Evolutionary conservation across 2,113 vertebrate species (phyloP).

Genomic region (Cyphomyrus plagiostoma): DNA sequence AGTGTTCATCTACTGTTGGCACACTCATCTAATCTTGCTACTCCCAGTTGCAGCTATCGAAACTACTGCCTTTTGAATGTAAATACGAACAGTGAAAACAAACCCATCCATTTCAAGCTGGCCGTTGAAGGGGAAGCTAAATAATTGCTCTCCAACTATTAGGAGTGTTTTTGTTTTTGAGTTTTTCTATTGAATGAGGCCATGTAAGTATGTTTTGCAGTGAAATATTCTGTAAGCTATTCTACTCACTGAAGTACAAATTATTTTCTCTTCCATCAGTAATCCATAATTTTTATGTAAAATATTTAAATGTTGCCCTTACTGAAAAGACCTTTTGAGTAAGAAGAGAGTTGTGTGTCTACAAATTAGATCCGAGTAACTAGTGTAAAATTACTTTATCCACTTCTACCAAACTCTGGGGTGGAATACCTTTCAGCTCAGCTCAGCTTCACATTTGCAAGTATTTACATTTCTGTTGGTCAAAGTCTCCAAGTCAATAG

Average conservation of each 20-base stretch:
- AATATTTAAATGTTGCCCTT: background rate
- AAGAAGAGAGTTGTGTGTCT: background rate
- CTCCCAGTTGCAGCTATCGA: conserved; percentile 36
- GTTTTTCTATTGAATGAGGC: conserved; percentile 23
- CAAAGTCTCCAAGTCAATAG: background rate
- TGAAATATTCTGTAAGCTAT: background rate
- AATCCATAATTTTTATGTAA: background rate
- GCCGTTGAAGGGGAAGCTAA: conserved; percentile 32
- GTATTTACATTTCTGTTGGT: background rate
- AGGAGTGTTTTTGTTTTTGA: conserved; percentile 18
- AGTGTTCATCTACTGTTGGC: background rate
- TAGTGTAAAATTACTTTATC: background rate
- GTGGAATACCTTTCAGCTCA: background rate
- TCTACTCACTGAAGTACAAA: background rate
- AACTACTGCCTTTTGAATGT: conserved; percentile 44
- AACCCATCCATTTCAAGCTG: conserved; percentile 34
- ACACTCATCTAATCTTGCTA: background rate
- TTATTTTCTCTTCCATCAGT: background rate
- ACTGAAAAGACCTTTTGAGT: background rate
- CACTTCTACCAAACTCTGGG: background rate
- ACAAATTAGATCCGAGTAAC: background rate
- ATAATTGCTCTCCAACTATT: conserved; percentile 35
- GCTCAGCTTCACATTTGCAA: background rate
- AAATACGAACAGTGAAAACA: conserved; percentile 49
- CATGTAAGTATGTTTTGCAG: background rate